Conservation (phyloP, 2,113 vertebrate genomes). For the Phrynosoma platyrhinos region DNA sequence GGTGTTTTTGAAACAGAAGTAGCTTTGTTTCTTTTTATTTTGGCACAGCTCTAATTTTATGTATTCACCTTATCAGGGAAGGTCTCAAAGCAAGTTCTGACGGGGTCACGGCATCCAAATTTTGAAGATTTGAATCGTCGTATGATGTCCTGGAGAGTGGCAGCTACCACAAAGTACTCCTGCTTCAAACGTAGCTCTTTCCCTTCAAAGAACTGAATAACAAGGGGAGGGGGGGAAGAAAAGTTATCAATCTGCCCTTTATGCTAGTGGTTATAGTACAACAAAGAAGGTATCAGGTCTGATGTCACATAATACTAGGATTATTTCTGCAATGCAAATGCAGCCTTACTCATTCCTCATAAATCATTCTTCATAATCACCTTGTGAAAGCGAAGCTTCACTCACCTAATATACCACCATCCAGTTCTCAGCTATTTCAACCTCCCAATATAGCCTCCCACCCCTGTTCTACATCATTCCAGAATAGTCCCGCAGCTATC, state of each 20-base stretch:
- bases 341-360: no score
- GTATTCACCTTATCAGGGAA: constrained; percentile 87
- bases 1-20: not conserved
- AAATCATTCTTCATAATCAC: no score
- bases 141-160: constrained; percentile 89
- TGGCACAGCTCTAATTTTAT: not conserved
- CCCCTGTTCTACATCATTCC: no score
- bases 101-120: constrained; percentile 87
- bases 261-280: not conserved
- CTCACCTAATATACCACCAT: no score
- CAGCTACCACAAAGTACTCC: constrained; percentile 91
- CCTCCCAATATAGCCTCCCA: no score
- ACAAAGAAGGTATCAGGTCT: not conserved
- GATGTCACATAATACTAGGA: no score
- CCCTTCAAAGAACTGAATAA: constrained; percentile 87
- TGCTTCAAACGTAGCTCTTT: constrained; percentile 91
- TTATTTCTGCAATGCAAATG: no score
- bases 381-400: no score
- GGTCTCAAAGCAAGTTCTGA: constrained; percentile 85
- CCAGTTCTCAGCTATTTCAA: no score
- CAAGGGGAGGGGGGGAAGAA: no score
- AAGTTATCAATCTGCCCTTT: not conserved
- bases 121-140: constrained; percentile 90
- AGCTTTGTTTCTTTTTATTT: no score
- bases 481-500: not conserved